Conservation (phyloP, 2,113 vertebrate species). For the Actenoides hombroni region DNA sequence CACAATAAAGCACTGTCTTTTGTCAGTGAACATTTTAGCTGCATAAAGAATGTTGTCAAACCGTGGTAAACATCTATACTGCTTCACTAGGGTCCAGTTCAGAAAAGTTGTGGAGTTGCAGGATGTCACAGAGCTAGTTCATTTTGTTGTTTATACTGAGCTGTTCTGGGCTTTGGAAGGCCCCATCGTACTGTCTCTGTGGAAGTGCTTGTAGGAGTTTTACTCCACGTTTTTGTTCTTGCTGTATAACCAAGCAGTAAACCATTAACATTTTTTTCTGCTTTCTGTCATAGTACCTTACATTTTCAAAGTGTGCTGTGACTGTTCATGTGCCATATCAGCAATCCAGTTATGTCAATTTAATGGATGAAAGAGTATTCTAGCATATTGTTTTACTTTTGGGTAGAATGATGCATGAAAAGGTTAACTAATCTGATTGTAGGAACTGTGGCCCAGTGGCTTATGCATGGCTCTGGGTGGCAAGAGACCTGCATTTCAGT, state of each 20-base stretch:
- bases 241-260: neutral
- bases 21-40: neutral
- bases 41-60: neutral
- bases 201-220: neutral
- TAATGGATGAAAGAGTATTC: neutral
- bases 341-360: neutral
- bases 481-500: neutral
- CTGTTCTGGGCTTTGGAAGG: neutral
- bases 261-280: neutral
- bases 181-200: neutral
- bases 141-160: fast-evolving
- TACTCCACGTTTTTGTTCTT: neutral
- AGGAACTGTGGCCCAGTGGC: neutral
- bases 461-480: neutral
- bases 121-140: neutral
- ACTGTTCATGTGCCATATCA: neutral
- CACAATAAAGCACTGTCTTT: neutral
- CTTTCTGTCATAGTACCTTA: neutral
- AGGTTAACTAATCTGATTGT: neutral
- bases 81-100: neutral
- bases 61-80: neutral
- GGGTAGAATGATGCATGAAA: neutral
- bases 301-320: neutral
- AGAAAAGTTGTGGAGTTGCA: neutral
- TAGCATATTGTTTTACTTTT: neutral